Evolutionary conservation across 2,797 vertebrate genomes (phyloP), one percentile per base, ranked within the genome.

Genomic region (Bothrops alternatus): DNA sequence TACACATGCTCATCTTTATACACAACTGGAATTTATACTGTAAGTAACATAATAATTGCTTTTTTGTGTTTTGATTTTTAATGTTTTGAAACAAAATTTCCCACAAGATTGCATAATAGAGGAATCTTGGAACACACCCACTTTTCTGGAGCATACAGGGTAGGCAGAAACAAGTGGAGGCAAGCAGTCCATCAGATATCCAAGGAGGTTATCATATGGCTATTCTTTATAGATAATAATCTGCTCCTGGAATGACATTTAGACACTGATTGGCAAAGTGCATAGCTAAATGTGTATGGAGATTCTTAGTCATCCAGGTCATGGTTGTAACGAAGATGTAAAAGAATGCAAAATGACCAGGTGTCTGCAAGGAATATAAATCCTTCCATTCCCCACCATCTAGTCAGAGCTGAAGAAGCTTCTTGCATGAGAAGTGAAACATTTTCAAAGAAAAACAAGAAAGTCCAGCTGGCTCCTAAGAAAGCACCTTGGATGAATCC

Each of bases 61-160:
- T 42, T 78, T 42, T 37, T 1, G 18, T 42, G 7, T 37, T 20
- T 32, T 78, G 3, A 78, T 78, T 78, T 78, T 93, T 90, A 90
- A 94, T 90, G 87, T 96, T 96, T 96, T 94, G 90, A 1, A 0
- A 91, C 94, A 96, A 50, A 93, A 93, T 96, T 96, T 78, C 18
- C 73, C 73, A 78, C 73, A 42, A 78, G 32, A 78, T 42, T 23
- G 20, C 73, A 23, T 42, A 42, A 78, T 78, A 42, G 18, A 78
- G 69, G 69, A 42, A 18, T 42, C 20, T 6, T 58, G 57, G 57
- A 23, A 6, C 18, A 20, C 18, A 58, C 18, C 18, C 18, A 58
- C 57, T 58, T 5, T 58, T 18, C 73, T 78, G 73, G 37, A 78
- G 8, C 32, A 42, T 78, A 42, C 18, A 23, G 37, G 1, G 3